Percentiles rank a stretch among this genome's conserved stretches.
phyloP scores from a whole-genome alignment of 2,797 vertebrate genomes.

The Cossypha heuglini region DNA sequence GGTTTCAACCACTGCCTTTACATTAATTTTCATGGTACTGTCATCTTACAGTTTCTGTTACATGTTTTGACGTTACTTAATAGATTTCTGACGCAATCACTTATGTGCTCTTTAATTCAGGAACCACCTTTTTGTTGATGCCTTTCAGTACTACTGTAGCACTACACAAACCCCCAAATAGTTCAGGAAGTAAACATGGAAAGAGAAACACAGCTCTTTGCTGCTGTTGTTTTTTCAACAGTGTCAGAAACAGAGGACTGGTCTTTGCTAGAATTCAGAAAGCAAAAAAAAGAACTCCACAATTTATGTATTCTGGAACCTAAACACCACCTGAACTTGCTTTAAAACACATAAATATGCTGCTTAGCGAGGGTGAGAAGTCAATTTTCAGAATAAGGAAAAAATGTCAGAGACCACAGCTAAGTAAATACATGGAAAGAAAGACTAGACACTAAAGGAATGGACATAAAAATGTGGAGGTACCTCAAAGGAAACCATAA shows the following conservation, averaged over 20 bases:
- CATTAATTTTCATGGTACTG: background rate
- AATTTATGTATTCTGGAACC: background rate
- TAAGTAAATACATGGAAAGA: slow-evolving; percentile 46
- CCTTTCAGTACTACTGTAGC: background rate
- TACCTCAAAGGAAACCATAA: slow-evolving; percentile 54
- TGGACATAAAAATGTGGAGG: slow-evolving; percentile 19
- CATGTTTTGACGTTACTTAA: background rate
- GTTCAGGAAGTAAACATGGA: background rate
- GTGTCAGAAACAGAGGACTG: background rate
- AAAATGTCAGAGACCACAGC: slow-evolving; percentile 25
- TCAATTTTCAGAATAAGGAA: slow-evolving; percentile 20
- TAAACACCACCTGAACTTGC: slow-evolving; percentile 5
- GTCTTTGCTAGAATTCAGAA: slow-evolving; percentile 18
- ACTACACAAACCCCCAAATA: background rate
- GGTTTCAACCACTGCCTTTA: background rate
- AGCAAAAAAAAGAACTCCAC: slow-evolving; percentile 2
- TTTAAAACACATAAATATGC: slow-evolving; percentile 9
- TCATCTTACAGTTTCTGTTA: background rate
- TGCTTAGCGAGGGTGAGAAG: slow-evolving; percentile 4
- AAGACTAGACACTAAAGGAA: slow-evolving; percentile 45
- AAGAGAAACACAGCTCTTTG: background rate
- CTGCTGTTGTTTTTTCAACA: background rate
- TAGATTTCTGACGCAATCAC: background rate
- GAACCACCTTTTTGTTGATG: background rate
- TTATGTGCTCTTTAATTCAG: background rate